Percentiles rank a stretch among this genome's conserved stretches.
Evolutionary conservation across 2,888 invertebrate species (phyloP).

Genomic region (Heliconius sara): DNA sequence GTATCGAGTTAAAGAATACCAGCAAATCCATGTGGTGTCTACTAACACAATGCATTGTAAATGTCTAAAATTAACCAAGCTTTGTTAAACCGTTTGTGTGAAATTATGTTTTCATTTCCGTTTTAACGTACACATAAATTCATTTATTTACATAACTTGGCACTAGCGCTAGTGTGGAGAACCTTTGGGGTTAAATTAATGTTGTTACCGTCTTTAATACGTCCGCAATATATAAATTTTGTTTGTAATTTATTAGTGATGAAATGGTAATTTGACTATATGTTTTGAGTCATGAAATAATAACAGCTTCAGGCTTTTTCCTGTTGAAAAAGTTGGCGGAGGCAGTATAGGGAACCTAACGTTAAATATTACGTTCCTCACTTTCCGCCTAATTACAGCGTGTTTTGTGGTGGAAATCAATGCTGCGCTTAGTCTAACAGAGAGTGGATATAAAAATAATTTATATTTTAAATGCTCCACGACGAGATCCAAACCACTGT

Average conservation of each 20-base stretch:
- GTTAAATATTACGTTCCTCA: no score
- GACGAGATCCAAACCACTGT: no score
- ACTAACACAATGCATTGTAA: constrained; percentile 54
- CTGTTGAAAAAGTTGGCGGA: no score
- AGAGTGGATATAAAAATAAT: no score
- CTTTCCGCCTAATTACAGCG: no score
- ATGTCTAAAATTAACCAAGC: constrained; percentile 50
- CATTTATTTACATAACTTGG: constrained; percentile 26
- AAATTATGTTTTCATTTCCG: constrained; percentile 41
- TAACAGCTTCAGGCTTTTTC: no score
- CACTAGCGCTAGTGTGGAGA: constrained; percentile 11
- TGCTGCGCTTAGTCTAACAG: no score
- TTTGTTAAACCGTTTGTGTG: constrained; percentile 40
- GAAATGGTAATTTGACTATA: constrained; percentile 20
- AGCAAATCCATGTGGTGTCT: constrained; percentile 51
- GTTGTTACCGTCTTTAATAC: constrained; percentile 16
- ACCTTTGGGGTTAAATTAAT: constrained; percentile 21
- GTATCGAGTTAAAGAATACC: constrained; percentile 44
- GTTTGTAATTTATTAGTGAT: background rate
- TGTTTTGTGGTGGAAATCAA: no score
- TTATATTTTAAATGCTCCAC: no score
- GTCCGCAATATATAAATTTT: constrained; percentile 4
- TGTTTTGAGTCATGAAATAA: background rate
- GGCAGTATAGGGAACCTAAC: no score
- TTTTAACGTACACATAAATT: constrained; percentile 23